Percentiles rank a stretch among this genome's conserved stretches.
Evolutionary conservation across 2,888 invertebrate genomes (phyloP).

Genomic region (Cantharis lateralis): DNA sequence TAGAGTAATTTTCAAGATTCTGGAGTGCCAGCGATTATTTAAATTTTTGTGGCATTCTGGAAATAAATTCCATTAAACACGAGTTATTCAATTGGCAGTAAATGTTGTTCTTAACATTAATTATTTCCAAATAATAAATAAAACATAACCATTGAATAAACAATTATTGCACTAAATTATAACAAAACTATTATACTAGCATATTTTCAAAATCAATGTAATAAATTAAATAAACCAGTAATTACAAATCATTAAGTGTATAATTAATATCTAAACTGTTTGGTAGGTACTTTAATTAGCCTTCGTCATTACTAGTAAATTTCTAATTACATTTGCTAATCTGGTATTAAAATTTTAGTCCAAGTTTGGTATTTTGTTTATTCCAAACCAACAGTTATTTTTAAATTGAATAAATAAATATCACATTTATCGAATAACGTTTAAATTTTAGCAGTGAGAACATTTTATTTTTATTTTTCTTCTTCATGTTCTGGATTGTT

Average conservation of each 20-base stretch:
- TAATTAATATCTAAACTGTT: not conserved
- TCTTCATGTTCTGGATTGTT: not conserved
- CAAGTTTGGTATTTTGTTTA: not conserved
- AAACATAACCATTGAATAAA: no score
- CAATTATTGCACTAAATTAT: no score
- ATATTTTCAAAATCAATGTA: not conserved
- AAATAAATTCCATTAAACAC: no score
- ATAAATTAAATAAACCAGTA: not conserved
- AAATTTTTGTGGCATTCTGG: no score
- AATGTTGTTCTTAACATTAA: no score
- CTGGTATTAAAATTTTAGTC: not conserved
- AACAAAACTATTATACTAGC: no score
- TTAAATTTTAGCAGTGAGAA: not conserved
- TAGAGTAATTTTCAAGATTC: no score
- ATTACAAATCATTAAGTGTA: not conserved
- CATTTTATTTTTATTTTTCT: not conserved
- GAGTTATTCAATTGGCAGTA: no score
- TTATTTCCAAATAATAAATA: no score
- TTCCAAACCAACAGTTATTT: not conserved
- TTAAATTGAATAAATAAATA: no score
- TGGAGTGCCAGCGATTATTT: no score
- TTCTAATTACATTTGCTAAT: not conserved
- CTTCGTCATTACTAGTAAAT: not conserved
- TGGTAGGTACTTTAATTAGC: not conserved
- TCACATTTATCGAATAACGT: not conserved